A percentile compares a stretch with the other conserved stretches of the same genome.
Evolutionary conservation across 2,113 vertebrate genomes (phyloP).

Genomic region (Trinectes maculatus): DNA sequence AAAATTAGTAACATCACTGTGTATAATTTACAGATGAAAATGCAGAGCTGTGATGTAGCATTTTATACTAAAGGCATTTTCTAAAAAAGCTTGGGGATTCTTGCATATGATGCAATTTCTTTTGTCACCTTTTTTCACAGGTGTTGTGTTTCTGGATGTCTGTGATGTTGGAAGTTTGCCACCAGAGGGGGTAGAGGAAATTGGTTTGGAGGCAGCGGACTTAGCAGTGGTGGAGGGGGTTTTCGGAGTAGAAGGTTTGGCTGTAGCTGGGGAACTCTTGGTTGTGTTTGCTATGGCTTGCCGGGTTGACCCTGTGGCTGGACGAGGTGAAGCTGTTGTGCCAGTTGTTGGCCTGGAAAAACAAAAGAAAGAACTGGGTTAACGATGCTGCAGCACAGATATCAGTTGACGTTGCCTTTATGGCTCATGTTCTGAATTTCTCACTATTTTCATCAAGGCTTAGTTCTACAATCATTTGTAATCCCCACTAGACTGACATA

Average conservation of each 20-base stretch:
- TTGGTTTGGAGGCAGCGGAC: constrained; percentile 70
- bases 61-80: too few species aligned
- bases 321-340: constrained; percentile 65
- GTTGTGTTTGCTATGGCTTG: constrained; percentile 32
- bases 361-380: constrained; percentile 7
- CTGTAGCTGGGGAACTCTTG: constrained; percentile 60
- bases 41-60: too few species aligned
- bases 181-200: constrained; percentile 77
- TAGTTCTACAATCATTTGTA: background rate
- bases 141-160: constrained; percentile 67
- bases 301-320: constrained; percentile 62
- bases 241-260: constrained; percentile 72
- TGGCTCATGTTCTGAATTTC: background rate
- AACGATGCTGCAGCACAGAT: background rate
- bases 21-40: background rate
- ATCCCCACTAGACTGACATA: background rate
- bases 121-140: constrained; percentile 84
- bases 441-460: background rate
- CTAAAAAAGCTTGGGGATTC: background rate
- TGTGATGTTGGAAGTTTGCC: constrained; percentile 67
- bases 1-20: background rate
- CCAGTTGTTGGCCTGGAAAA: constrained; percentile 63
- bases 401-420: background rate
- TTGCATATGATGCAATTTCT: background rate
- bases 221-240: constrained; percentile 59